These are phyloP conservation scores for Drosophila lacteicornis DNA, from an alignment of 1,140 invertebrate species.

Conservation along the genomic window DNA sequence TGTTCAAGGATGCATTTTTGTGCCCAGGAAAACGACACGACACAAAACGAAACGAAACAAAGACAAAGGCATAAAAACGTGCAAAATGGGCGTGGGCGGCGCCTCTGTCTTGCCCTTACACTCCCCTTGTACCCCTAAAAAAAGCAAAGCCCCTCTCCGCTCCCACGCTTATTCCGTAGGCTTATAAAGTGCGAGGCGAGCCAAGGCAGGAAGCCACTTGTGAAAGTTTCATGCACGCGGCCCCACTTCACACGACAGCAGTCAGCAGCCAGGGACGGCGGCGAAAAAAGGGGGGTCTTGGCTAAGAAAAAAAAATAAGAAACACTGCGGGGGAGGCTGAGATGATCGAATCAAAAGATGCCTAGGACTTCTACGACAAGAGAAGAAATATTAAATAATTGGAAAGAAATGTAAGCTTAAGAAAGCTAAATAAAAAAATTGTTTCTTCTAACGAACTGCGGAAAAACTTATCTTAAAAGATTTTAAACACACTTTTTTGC, in stretches of 20 bases:
- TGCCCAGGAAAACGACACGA: conserved; percentile 66
- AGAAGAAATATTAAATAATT: not conserved
- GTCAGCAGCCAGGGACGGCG: conserved; percentile 16
- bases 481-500: no score
- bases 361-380: not conserved
- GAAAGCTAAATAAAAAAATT: no score
- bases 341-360: conserved; percentile 23
- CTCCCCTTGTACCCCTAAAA: conserved; percentile 3
- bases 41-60: conserved; percentile 69
- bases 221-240: conserved; percentile 82
- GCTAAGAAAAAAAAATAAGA: conserved; percentile 1
- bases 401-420: no score
- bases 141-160: conserved; percentile 18
- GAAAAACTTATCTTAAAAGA: no score
- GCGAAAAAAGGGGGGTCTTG: not conserved
- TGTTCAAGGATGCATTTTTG: conserved; percentile 82
- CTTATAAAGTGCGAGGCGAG: conserved; percentile 76
- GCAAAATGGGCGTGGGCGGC: conserved; percentile 65
- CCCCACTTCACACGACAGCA: conserved; percentile 80
- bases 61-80: conserved; percentile 82
- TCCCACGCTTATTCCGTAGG: conserved; percentile 29
- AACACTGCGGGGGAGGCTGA: no score
- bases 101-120: conserved; percentile 19
- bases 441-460: no score
- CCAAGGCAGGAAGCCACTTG: conserved; percentile 80